These are phyloP conservation scores for Aurelia aurita complex sp. Pacific DNA, from an alignment of 30 jellyfish, hydroid and myxozoan species.

Conservation along the genomic window DNA sequence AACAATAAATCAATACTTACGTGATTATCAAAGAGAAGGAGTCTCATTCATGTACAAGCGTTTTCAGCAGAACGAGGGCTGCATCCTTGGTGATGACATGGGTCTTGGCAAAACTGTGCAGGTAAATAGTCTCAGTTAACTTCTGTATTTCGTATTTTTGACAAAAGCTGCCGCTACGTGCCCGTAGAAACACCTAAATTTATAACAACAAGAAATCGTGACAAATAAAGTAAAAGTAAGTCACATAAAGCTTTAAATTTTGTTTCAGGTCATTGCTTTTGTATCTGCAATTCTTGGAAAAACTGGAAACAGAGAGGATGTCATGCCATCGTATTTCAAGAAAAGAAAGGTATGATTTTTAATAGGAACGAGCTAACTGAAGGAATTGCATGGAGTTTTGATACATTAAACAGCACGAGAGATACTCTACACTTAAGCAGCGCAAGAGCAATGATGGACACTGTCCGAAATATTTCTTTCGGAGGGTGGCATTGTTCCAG, in stretches of 20 bases:
- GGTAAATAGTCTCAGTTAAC: slow-evolving; percentile 18
- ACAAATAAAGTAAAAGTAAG: no score
- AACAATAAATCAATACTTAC: slow-evolving; percentile 62
- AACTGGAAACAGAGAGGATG: slow-evolving; percentile 49
- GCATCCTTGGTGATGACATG: slow-evolving; percentile 88
- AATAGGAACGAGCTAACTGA: not conserved
- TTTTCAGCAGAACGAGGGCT: slow-evolving; percentile 36
- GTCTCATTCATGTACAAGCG: slow-evolving; percentile 48
- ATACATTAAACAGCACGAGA: no score
- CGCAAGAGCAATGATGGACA: no score
- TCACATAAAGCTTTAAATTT: not conserved
- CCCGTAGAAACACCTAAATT: no score
- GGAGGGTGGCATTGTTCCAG: no score
- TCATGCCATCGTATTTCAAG: slow-evolving; percentile 23
- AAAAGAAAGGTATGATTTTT: slow-evolving; percentile 12
- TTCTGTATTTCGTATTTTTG: no score
- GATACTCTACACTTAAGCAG: no score
- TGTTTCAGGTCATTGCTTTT: slow-evolving; percentile 61
- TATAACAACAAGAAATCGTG: no score
- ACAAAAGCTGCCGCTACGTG: no score
- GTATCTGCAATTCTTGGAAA: slow-evolving; percentile 65
- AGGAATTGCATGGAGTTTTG: no score
- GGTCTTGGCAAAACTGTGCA: slow-evolving; percentile 90
- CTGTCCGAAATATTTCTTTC: no score
- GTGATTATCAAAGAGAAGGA: slow-evolving; percentile 86